Evolutionary conservation across 2,113 vertebrate genomes (phyloP).

Genomic region (Cacatua alba): DNA sequence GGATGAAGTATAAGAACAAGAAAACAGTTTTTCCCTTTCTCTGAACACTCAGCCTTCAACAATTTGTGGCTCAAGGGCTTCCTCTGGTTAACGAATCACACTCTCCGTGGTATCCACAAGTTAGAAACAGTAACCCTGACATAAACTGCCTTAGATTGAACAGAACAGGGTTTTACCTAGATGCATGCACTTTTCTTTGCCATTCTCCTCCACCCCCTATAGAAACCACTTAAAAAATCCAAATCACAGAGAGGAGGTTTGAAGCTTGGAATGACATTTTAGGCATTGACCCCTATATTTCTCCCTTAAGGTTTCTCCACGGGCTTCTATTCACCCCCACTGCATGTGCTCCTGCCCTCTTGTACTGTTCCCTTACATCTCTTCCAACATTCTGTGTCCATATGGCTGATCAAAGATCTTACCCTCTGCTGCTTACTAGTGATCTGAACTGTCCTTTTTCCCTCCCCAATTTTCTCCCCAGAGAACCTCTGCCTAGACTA

Average conservation of each 20-base stretch:
- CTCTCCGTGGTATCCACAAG: neutral
- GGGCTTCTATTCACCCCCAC: neutral
- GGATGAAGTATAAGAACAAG: neutral
- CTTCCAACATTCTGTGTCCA: neutral
- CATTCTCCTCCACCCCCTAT: neutral
- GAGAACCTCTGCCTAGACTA: neutral
- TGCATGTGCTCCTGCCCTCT: neutral
- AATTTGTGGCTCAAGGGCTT: neutral
- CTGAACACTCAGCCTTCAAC: neutral
- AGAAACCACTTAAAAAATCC: neutral
- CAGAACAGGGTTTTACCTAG: neutral
- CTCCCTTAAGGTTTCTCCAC: neutral
- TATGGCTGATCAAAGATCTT: neutral
- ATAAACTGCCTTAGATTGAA: neutral
- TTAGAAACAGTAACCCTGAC: neutral
- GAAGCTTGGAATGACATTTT: neutral
- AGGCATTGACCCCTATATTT: neutral
- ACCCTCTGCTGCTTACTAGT: neutral
- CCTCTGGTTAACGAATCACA: neutral
- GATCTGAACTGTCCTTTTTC: neutral
- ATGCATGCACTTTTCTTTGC: neutral
- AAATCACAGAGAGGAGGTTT: neutral
- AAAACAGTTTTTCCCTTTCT: neutral
- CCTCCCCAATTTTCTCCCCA: neutral
- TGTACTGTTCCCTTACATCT: neutral